Conservation (phyloP, 2,888 invertebrate genomes). For the Matsumyia berberina region DNA sequence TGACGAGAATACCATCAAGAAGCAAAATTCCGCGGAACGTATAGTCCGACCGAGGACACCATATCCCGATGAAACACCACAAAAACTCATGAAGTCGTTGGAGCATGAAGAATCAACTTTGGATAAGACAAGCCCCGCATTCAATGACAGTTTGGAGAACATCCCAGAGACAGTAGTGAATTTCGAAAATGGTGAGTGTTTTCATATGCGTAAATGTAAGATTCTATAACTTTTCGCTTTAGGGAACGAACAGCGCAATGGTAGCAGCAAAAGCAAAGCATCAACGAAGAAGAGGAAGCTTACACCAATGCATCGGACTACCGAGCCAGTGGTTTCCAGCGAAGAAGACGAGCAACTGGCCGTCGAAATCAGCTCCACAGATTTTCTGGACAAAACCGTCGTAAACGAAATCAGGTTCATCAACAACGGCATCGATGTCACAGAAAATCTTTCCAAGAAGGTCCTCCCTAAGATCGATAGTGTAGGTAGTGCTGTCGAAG, state of each 20-base stretch:
- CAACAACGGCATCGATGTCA: conserved; percentile 84
- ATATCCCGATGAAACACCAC: conserved; percentile 81
- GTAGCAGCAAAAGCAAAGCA: conserved; percentile 39
- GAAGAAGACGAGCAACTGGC: conserved; percentile 83
- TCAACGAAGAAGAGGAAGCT: conserved; percentile 63
- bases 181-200: conserved; percentile 39
- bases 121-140: conserved; percentile 80
- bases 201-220: neutral
- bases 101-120: conserved; percentile 80
- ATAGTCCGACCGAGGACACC: conserved; percentile 82
- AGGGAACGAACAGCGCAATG: conserved; percentile 33
- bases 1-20: conserved; percentile 74
- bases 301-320: conserved; percentile 55
- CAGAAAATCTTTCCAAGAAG: conserved; percentile 80
- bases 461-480: conserved; percentile 72
- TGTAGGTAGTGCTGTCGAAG: conserved; percentile 77
- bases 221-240: neutral
- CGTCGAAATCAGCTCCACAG: conserved; percentile 82
- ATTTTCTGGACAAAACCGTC: conserved; percentile 80
- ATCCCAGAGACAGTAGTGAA: conserved; percentile 75
- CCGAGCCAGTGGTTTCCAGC: conserved; percentile 78
- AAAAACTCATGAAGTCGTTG: conserved; percentile 77
- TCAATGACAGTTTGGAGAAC: conserved; percentile 81
- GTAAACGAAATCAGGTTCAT: conserved; percentile 84
- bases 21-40: conserved; percentile 76